Base-by-base conservation (phyloP, 2,797 vertebrate species). In the Apogon hyalosoma region DNA sequence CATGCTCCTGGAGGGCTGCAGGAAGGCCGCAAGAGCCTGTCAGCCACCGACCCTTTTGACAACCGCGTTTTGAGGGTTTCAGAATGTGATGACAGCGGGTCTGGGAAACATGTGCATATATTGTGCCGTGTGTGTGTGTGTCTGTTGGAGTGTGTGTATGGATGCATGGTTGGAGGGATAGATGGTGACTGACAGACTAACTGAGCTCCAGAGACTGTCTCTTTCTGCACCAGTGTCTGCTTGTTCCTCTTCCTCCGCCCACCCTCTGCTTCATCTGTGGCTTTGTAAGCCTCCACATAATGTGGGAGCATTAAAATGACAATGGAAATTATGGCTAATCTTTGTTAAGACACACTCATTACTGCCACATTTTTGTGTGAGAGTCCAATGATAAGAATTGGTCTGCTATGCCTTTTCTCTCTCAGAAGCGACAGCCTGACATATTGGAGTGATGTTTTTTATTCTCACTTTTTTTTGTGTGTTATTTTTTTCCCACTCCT, bases 241-340 rank as follows among this genome's bases (percentile, higher is more conserved):
- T 55, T 77, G 73, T 63, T 83, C 70, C 69, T 79, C 78, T 86
- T 77, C 82, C 79, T 83, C 89, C 79, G 45, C 87, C 87, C 88
- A 85, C 85, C 78, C 81, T 73, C 79, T 84, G 79, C 88, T 92
- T 91, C 84, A 88, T 92, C 86, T 77, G 53, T 79, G 80, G 75
- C 90, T 92, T 92, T 91, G 88, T 91, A 85, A 84, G 80, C 69
- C 77, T 85, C 86, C 80, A 86, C 87, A 90, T 79, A 90, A 91
- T 90, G 89, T 80, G 70, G 79, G 76, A 87, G 80, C 90, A 92
- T 91, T 90, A 90, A 84, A 89, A 89, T 91, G 86, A 94, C 90
- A 93, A 94, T 92, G 82, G 79, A 92, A 92, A 92, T 88, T 84
- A 87, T 75, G 84, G 87, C 88, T 93, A 92, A 93, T 94, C 93